Conservation (phyloP, 2,113 vertebrate species). For the Calonectris borealis region DNA sequence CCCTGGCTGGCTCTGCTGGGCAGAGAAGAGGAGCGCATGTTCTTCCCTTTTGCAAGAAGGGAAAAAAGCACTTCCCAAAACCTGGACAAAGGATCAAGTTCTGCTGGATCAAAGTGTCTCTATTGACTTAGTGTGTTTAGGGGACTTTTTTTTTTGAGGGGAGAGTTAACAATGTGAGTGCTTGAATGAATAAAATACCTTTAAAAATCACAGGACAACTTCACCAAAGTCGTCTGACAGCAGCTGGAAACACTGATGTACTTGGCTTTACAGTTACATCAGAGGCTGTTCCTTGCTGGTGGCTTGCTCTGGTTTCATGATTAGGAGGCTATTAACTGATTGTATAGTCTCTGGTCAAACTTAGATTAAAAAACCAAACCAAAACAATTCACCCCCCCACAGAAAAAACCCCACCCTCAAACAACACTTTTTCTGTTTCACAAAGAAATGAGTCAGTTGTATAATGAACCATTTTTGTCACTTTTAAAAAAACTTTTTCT, state of each 20-base stretch:
- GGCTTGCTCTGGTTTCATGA: not conserved
- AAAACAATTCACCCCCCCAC: too few species aligned
- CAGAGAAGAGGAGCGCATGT: not conserved
- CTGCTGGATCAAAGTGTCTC: not conserved
- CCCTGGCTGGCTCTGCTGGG: not conserved
- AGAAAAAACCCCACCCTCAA: not conserved
- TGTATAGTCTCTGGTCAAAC: not conserved
- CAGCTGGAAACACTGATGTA: not conserved
- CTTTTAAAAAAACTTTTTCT: not conserved
- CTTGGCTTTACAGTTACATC: not conserved
- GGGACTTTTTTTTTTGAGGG: not conserved
- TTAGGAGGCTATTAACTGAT: not conserved
- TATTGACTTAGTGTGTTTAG: not conserved
- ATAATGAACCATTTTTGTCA: not conserved
- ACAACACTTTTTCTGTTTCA: not conserved
- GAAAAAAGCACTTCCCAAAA: not conserved
- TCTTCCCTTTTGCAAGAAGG: not conserved
- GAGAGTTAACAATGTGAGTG: not conserved
- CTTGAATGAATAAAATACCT: not conserved
- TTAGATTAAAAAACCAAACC: not conserved
- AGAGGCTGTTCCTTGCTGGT: not conserved
- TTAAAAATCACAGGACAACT: not conserved
- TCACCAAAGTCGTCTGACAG: not conserved
- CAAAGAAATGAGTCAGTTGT: not conserved
- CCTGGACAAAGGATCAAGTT: not conserved